Conservation (phyloP, 2,113 vertebrate genomes). For the Pseudolaguvia tuberculata region DNA sequence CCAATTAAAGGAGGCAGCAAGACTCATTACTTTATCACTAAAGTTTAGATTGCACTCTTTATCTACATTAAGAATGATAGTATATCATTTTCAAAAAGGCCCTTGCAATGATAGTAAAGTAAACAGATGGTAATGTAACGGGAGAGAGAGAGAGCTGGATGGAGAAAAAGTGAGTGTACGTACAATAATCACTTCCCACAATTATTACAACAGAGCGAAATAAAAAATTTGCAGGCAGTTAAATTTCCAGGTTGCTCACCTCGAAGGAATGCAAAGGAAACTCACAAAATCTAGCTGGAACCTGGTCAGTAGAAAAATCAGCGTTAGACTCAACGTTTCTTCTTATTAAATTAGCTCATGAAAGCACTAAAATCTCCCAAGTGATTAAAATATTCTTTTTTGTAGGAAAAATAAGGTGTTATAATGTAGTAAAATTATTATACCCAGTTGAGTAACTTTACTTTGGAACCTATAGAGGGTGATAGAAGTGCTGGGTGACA, state of each 20-base stretch:
- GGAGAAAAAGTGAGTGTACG: slow-evolving; percentile 24
- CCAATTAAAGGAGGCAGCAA: not conserved
- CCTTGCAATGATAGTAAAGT: not conserved
- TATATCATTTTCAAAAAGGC: no score
- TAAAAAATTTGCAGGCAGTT: slow-evolving; percentile 40
- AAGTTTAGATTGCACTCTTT: not conserved
- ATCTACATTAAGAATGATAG: not conserved
- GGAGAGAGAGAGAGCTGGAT: not conserved
- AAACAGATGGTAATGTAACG: slow-evolving; percentile 5
- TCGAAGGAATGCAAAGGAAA: slow-evolving; percentile 46
- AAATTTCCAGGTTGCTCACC: slow-evolving; percentile 48
- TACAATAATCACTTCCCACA: slow-evolving; percentile 51
- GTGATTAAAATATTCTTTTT: not conserved
- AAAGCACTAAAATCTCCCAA: not conserved
- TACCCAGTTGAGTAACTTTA: not conserved
- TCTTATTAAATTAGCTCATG: not conserved
- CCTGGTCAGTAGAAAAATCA: not conserved
- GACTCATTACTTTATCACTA: not conserved
- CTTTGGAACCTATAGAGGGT: slow-evolving; percentile 10
- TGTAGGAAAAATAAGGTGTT: not conserved
- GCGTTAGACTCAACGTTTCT: slow-evolving; percentile 1
- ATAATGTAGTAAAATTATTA: not conserved
- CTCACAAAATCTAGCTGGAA: slow-evolving; percentile 30
- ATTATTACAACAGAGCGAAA: slow-evolving; percentile 41
- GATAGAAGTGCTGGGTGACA: not conserved